A percentile compares a stretch with the other conserved stretches of the same genome.
These are phyloP conservation scores for Cyprinella venusta DNA, from an alignment of 2,797 vertebrate genomes.

Conservation along the genomic window DNA sequence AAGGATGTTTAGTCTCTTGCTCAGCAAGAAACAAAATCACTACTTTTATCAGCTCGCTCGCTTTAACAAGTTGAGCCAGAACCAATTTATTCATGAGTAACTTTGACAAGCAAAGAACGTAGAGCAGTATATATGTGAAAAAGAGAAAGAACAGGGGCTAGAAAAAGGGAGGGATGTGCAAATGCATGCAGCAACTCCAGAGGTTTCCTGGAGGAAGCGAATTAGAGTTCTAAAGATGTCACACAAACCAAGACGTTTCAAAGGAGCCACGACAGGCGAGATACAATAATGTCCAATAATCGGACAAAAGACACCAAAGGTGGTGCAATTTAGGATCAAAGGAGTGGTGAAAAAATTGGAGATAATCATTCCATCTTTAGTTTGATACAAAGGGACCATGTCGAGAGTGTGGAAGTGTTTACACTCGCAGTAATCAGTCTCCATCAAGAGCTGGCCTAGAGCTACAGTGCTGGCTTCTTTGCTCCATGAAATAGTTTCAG, in stretches of 20 bases:
- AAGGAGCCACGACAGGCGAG: conserved; percentile 19
- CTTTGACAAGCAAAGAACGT: conserved; percentile 17
- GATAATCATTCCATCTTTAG: conserved; percentile 36
- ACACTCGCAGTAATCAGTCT: conserved; percentile 17
- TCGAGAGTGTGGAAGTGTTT: conserved; percentile 24
- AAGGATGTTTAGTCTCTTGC: conserved; percentile 76
- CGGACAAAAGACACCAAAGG: conserved; percentile 24
- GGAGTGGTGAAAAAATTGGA: conserved; percentile 17
- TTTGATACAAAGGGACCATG: conserved; percentile 28
- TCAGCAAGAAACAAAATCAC: conserved; percentile 63
- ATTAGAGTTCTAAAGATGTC: conserved; percentile 6
- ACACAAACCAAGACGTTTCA: conserved; percentile 30
- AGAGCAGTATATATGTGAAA: neutral
- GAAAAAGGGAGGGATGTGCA: conserved; percentile 13
- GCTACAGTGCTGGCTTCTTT: conserved; percentile 25
- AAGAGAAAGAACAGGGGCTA: neutral
- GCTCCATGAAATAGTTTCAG: conserved; percentile 7
- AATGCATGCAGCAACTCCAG: neutral
- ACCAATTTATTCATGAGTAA: conserved; percentile 29
- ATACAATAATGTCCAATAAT: conserved; percentile 37
- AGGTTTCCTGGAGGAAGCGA: neutral
- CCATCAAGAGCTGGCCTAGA: conserved; percentile 25
- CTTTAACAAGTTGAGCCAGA: conserved; percentile 30
- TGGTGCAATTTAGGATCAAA: conserved; percentile 36
- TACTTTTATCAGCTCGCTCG: conserved; percentile 9